phyloP scores from a whole-genome alignment of 2,888 invertebrate species.

The Cosmia pyralina region DNA sequence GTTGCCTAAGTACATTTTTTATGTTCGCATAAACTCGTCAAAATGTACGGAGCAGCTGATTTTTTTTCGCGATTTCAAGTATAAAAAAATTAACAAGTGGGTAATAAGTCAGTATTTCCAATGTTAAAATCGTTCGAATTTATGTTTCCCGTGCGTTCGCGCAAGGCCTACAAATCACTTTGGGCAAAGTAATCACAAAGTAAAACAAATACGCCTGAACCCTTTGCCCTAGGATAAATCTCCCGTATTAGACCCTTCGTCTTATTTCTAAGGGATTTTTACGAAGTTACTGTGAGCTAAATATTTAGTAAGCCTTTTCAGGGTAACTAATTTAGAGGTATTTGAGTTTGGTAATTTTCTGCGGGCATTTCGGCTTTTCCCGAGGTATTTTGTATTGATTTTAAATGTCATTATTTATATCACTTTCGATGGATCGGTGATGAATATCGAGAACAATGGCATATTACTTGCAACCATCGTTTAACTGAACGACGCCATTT shows the following conservation, averaged over 20 bases:
- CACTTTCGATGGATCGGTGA: not conserved
- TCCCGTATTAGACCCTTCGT: conserved; percentile 42
- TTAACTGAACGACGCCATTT: not conserved
- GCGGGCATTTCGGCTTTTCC: not conserved
- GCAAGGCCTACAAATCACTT: conserved; percentile 22
- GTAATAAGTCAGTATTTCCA: not conserved
- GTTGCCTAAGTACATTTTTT: no score
- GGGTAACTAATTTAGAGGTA: conserved; percentile 33
- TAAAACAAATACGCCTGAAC: conserved; percentile 47
- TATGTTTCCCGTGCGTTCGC: not conserved
- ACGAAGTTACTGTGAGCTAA: conserved; percentile 39
- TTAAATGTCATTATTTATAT: not conserved
- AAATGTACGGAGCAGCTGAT: no score
- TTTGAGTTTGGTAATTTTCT: conserved; percentile 27
- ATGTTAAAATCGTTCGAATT: not conserved
- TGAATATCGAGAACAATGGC: not conserved
- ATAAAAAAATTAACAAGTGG: no score
- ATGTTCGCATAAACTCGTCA: no score
- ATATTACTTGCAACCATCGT: not conserved
- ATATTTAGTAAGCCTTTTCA: conserved; percentile 47
- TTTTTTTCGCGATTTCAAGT: no score
- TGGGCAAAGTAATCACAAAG: conserved; percentile 61
- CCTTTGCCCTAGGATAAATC: conserved; percentile 53
- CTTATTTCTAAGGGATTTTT: conserved; percentile 49
- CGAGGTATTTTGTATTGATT: not conserved